Evolutionary conservation across 2,888 invertebrate genomes (phyloP).

Genomic region (Caenorhabditis angaria): DNA sequence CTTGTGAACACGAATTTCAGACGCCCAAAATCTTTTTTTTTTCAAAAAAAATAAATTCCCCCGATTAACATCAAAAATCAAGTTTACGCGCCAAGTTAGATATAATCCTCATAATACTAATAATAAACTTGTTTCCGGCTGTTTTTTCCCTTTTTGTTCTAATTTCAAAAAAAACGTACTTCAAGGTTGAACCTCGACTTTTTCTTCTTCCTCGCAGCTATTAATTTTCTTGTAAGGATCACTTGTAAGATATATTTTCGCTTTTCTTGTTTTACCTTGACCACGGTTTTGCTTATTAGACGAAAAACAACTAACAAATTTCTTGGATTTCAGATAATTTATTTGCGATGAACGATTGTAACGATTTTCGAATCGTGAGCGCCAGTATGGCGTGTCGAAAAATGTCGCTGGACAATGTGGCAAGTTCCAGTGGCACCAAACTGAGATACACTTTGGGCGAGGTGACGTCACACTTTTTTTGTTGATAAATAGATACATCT

Average conservation of each 20-base stretch:
- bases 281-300: too few relatives aligned
- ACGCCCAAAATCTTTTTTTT: too few relatives aligned
- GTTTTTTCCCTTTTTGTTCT: neutral
- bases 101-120: neutral
- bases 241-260: too few relatives aligned
- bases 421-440: slow-evolving; percentile 16
- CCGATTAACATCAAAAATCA: neutral
- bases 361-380: slow-evolving; percentile 38
- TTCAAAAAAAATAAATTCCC: neutral
- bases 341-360: slow-evolving; percentile 13
- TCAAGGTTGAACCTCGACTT: neutral
- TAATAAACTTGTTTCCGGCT: neutral
- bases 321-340: neutral
- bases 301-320: too few relatives aligned
- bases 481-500: neutral
- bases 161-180: neutral
- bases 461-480: too few relatives aligned
- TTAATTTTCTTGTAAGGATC: too few relatives aligned
- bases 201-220: too few relatives aligned
- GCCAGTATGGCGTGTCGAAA: slow-evolving; percentile 27
- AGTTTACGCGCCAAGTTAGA: neutral
- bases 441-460: slow-evolving; percentile 26
- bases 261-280: too few relatives aligned
- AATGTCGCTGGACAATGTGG: slow-evolving; percentile 15
- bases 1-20: too few relatives aligned